A percentile compares a stretch with the other conserved stretches of the same genome.
Evolutionary conservation across 2,888 invertebrate genomes (phyloP).

Genomic region (Timandra comae): DNA sequence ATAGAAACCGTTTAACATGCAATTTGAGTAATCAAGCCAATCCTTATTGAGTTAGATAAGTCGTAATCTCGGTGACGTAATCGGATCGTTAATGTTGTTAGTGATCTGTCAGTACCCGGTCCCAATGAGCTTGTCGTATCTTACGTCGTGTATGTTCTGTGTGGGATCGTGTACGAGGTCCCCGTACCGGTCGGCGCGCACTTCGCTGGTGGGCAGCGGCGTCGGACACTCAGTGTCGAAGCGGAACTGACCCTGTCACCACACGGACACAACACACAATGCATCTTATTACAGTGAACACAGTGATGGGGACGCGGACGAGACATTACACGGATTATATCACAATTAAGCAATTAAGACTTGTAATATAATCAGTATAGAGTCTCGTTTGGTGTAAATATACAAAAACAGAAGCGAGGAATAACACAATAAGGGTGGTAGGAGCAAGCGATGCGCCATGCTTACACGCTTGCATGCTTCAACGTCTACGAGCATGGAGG

Average conservation of each 20-base stretch:
- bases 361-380: neutral
- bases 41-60: no score
- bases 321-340: neutral
- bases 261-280: conserved; percentile 31
- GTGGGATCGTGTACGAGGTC: conserved; percentile 69
- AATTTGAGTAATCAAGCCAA: neutral
- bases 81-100: no score
- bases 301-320: conserved; percentile 15
- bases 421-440: conserved; percentile 28
- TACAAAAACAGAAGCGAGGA: conserved; percentile 32
- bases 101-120: no score
- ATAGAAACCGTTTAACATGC: neutral
- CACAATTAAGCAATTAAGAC: no score
- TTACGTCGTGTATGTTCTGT: conserved; percentile 78
- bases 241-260: conserved; percentile 89
- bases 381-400: conserved; percentile 1
- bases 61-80: no score
- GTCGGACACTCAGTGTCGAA: conserved; percentile 90
- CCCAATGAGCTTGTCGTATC: conserved; percentile 25
- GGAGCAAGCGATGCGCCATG: conserved; percentile 71
- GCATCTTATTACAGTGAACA: conserved; percentile 29
- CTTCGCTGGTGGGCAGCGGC: conserved; percentile 84
- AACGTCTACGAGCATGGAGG: conserved; percentile 74
- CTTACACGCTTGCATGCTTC: conserved; percentile 84
- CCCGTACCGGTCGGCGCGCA: conserved; percentile 78